Evolutionary conservation across 2,797 vertebrate genomes (phyloP), one percentile per base, ranked within the genome.

Genomic region (Hyperoplus immaculatus): DNA sequence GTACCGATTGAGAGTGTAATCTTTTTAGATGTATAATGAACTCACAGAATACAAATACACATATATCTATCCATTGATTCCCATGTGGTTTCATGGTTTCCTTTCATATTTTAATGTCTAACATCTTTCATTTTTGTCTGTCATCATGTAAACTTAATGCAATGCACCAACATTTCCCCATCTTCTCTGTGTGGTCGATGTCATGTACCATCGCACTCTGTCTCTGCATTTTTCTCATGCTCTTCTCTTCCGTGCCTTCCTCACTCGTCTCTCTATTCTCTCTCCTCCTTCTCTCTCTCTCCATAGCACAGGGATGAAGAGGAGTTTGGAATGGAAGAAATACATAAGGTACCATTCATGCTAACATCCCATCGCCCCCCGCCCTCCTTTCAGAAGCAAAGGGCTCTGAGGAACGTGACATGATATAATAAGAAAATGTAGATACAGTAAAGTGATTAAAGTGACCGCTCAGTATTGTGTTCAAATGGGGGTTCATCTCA

Each of bases 261-360:
- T 92, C 87, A 87, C 88, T 82, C 69, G 8, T 85, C 88, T 91
- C 83, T 83, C 73, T 88, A 82, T 84, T 80, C 67, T 92, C 82
- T 91, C 88, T 82, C 77, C 79, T 75, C 86, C 77, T 72, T 84
- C 64, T 72, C 78, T 87, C 80, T 92, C 82, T 94, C 60, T 93
- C 86, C 85, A 84, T 93, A 95, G 94, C 91, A 90, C 91, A 94
- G 92, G 88, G 93, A 95, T 89, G 93, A 95, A 94, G 95, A 96
- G 85, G 94, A 93, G 85, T 94, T 93, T 93, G 94, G 93, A 92
- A 95, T 95, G 95, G 91, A 94, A 92, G 94, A 94, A 92, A 92
- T 95, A 83, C 94, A 95, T 79, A 95, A 95, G 95, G 94, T 95
- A 95, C 90, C 80, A 81, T 85, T 87, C 92, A 88, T 89, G 90